Conservation (phyloP, 2,113 vertebrate genomes). For the Sclerurus mexicanus region DNA sequence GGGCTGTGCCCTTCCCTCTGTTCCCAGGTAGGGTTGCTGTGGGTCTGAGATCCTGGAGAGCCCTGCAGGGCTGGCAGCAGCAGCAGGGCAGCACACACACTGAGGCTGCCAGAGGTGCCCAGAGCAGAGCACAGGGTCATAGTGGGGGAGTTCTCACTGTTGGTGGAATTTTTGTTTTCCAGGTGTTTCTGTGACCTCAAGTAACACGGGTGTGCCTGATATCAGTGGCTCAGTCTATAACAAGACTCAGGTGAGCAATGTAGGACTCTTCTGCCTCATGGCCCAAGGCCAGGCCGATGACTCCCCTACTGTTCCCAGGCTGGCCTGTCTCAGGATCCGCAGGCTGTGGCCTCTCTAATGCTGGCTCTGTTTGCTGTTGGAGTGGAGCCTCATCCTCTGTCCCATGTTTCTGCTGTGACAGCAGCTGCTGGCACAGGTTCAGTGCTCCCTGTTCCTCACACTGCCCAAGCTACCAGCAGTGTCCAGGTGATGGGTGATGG, state of each 20-base stretch:
- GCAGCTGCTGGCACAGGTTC: background rate
- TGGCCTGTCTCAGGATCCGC: background rate
- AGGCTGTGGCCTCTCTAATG: fast-evolving
- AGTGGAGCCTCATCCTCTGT: background rate
- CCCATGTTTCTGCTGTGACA: fast-evolving
- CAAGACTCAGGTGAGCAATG: constrained; percentile 86
- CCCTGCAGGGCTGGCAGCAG: background rate
- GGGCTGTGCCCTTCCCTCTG: background rate
- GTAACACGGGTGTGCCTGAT: constrained; percentile 88
- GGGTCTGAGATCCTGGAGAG: background rate
- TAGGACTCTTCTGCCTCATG: background rate
- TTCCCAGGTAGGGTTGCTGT: background rate
- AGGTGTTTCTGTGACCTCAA: constrained; percentile 89
- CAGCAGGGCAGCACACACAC: background rate
- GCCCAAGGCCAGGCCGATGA: background rate
- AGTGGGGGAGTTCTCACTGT: background rate
- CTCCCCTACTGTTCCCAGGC: background rate
- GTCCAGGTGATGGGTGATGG: background rate
- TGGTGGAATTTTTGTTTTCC: constrained; percentile 21
- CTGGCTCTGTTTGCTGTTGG: background rate
- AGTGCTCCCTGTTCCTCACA: background rate
- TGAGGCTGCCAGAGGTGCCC: background rate
- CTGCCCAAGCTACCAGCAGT: background rate
- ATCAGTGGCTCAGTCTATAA: constrained; percentile 92
- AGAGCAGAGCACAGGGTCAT: background rate